phyloP scores from a whole-genome alignment of 2,888 invertebrate genomes.

The Rhabditoides inermis region DNA sequence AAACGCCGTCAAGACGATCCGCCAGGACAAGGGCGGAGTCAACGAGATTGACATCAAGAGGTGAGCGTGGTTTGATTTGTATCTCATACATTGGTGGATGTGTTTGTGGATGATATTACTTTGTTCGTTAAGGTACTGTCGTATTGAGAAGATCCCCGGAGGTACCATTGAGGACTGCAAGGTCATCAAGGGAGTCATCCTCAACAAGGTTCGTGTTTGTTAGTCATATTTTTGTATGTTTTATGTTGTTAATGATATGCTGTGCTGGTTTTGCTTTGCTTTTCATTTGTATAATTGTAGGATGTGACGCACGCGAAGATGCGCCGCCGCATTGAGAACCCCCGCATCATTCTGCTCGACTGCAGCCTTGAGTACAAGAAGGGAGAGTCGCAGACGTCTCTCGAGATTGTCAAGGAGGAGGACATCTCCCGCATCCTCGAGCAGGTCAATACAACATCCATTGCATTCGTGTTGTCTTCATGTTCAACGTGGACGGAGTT shows the following conservation, averaged over 20 bases:
- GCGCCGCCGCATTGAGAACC: constrained; percentile 85
- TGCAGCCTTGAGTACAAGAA: constrained; percentile 97
- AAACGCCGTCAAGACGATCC: constrained; percentile 85
- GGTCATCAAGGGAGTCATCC: constrained; percentile 86
- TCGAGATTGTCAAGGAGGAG: constrained; percentile 84
- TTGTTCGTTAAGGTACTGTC: constrained; percentile 46
- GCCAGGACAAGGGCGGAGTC: constrained; percentile 64
- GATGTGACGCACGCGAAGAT: constrained; percentile 97
- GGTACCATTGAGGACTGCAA: constrained; percentile 86
- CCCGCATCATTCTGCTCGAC: constrained; percentile 84
- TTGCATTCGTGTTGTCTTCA: not conserved
- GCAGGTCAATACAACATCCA: constrained; percentile 55
- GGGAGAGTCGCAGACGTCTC: constrained; percentile 59
- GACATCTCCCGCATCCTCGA: constrained; percentile 90
- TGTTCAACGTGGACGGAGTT: not conserved
- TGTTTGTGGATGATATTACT: too few species aligned
- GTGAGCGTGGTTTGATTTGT: constrained; percentile 62
- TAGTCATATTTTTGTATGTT: not conserved
- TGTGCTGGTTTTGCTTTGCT: not conserved
- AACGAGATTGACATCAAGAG: constrained; percentile 94
- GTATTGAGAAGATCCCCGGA: constrained; percentile 70
- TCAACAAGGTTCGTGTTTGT: constrained; percentile 68
- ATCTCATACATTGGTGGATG: not conserved
- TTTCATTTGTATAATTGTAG: constrained; percentile 17
- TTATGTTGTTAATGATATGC: not conserved